Evolutionary conservation across 2,113 vertebrate genomes (phyloP), one percentile per base, ranked within the genome.

Genomic region (rat (Rattus norvegicus)): DNA sequence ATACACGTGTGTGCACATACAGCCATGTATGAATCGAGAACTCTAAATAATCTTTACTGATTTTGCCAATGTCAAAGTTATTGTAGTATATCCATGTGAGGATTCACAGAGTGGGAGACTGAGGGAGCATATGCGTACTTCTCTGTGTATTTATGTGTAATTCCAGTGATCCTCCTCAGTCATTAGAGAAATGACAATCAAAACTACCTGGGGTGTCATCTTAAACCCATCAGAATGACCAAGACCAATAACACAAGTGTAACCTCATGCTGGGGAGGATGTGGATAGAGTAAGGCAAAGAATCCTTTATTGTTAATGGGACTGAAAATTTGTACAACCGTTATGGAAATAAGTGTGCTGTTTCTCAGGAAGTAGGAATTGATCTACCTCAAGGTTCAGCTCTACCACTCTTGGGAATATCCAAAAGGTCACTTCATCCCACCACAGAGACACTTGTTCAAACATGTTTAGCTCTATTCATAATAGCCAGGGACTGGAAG

Each of bases 1-100:
- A 30, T 1, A 61, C 7, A n/a, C 3, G 43, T 10, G n/a, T 7
- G 56, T 28, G 65, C 2, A 43, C 7, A 49, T 0, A 20, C 0
- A 8, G 6, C 4, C 5, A 3, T 22, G 3, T 43, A 7, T 61
- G 33, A 13, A 59, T 12, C 0, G 17, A 19, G 7, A 70, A 54
- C 52, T 49, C 43, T 43, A 59, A 7, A 22, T 61, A 20, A 63
- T 19, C 49, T 47, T 77, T 13, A 1, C 17, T 28, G 13, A 52
- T 43, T 22, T 16, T 43, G 59, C 8, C 2, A 5, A 5, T 0
- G 26, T 54, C 52, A 11, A 1, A 17, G 92, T 30, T 43, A 1
- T 22, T 30, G 5, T 22, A 1, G 39, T 17, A 0, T 1, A 30
- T n/a, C n/a, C 49, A 43, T 26, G 10, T 16, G 49, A 49, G 36